Evolutionary conservation across 2,888 invertebrate species (phyloP), one percentile per base, ranked within the genome.

Genomic region (Chrysolina oricalcia): DNA sequence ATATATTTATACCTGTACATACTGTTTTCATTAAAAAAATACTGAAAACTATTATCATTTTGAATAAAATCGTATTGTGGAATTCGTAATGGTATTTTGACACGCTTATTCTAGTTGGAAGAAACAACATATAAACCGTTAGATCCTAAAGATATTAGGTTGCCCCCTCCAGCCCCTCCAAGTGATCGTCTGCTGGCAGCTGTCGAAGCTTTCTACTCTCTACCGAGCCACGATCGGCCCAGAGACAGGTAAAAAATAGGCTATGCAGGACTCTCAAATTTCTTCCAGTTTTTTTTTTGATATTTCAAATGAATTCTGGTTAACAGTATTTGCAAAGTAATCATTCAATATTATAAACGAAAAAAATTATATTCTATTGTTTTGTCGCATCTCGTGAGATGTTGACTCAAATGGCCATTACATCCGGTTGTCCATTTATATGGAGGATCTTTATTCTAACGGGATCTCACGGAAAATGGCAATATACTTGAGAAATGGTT

Each of bases 111-210:
- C 77, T 87, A 96, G 92, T 89, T 97, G 82, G 97, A 97, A 89
- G 98, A 98, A 85, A 94, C 94, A 84, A 93, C 94, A 85, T 99
- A 98, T 89, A 94, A 94, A 84, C 93, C 98, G 0, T 89, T 99
- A 78, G 97, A 99, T 89, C 96, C 98, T 0, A 93, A 94, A 75
- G 93, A 93, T 80, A 96, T 99, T 81, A 93, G 98, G 66, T 90
- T 99, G 78, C 99, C 99, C 21, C 96, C 98, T 10, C 98, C 98
- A 1, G 95, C 97, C 78, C 98, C 98, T 35, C 98, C 98, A 15
- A 97, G 94, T 85, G 98, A 99, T 78, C 91, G 98, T 75, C 90
- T 99, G 53, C 90, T 98, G 46, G 96, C 96, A 21, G 98, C 99
- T 10, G 95, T 99, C 0, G 98, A 98, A 85, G 97, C 97, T 1